Base-by-base conservation (phyloP, 2,888 invertebrate genomes). In the Hermodice carunculata region DNA sequence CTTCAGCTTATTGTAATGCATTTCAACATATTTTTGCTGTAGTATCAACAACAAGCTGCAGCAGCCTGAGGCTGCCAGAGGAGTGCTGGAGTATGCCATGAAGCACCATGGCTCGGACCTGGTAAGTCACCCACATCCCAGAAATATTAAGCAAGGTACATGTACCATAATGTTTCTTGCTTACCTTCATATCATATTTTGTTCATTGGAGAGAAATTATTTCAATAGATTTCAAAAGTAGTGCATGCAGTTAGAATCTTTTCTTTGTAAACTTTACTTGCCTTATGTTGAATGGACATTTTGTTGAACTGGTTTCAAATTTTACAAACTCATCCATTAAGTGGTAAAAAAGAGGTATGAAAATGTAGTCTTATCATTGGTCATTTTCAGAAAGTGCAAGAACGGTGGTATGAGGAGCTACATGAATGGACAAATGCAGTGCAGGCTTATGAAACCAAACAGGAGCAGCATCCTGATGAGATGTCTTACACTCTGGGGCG, bases 371-470 rank as follows among this genome's bases (percentile, higher is more conserved):
- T 8, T 49, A 17, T 26, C 28, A 5, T n/a, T 52, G 8, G 19
- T 31, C n/a, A n/a, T 51, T 49, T 68, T 26, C 66, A 85, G 83
- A 83, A 81, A 74, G 83, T 87, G 44, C 84, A 94, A 85, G 96
- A 98, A 51, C 90, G 95, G 6, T 99, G 99, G 99, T 98, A 98
- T 85, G 99, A 99, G 85, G 98, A 99, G 86, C 88, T 99, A 1
- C 98, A 99, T 86, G 96, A 98, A 83, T 99, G 98, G 98, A 96
- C 98, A 78, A 95, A 95, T 82, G 99, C 99, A 0, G 87, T 98
- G 44, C 90, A 92, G 68, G 90, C 96, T 0, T 99, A 99, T 79
- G 90, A 92, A 53, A 91, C 91, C 57, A 93, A 94, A 79, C 86
- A 94, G 46, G 83, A 83, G 51, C 71, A 77, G 53, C 76, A 81